Percentiles rank a stretch among this genome's conserved stretches.
phyloP scores from a whole-genome alignment of 2,113 vertebrate genomes.

The Dasypus novemcinctus region DNA sequence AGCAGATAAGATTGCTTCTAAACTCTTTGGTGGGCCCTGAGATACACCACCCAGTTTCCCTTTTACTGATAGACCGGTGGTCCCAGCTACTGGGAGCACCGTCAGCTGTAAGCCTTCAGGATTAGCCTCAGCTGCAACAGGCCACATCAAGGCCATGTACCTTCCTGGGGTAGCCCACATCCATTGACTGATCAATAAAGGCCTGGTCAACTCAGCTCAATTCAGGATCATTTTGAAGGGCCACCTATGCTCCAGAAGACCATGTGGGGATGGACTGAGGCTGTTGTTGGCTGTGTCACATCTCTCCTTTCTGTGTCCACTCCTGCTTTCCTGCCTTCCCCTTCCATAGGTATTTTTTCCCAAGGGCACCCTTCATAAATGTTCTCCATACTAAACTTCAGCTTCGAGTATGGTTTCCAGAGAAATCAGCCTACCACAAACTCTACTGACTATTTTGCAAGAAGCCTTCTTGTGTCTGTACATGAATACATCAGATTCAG shows the following conservation, averaged over 20 bases:
- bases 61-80: not conserved
- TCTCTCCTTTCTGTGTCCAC: not conserved
- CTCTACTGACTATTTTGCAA: not conserved
- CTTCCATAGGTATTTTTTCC: not conserved
- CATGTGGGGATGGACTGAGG: not conserved
- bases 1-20: not conserved
- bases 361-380: not conserved
- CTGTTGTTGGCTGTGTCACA: too few relatives aligned
- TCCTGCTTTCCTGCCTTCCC: not conserved
- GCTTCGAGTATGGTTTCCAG: not conserved
- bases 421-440: not conserved
- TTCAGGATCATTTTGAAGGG: not conserved
- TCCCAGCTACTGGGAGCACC: too few relatives aligned
- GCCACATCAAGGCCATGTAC: not conserved
- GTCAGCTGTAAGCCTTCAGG: not conserved
- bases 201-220: not conserved
- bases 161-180: not conserved
- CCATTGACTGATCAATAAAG: not conserved
- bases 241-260: not conserved
- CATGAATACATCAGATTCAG: not conserved
- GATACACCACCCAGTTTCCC: rapidly evolving
- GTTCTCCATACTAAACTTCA: not conserved
- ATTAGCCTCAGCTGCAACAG: not conserved
- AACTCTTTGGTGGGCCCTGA: not conserved
- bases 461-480: not conserved